phyloP scores from a whole-genome alignment of 2,113 vertebrate species.

The Bolborhynchus lineola region DNA sequence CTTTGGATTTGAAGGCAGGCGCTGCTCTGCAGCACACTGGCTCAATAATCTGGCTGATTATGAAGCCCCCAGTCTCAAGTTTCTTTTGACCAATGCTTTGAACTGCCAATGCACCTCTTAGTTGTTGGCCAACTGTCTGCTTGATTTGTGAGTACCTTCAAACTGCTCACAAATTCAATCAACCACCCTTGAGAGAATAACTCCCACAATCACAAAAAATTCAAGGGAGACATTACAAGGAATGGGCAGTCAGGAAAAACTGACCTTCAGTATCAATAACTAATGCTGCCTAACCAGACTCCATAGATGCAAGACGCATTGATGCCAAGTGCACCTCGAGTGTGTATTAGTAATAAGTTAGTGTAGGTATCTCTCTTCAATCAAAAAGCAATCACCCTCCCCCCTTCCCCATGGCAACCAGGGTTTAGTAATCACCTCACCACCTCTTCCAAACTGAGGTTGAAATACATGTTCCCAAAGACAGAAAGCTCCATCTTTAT shows the following conservation, averaged over 20 bases:
- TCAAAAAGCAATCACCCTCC: slow-evolving; percentile 55
- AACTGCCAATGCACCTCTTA: not conserved
- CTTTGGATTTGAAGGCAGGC: not conserved
- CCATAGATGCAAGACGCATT: not conserved
- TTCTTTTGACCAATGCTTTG: fast-evolving
- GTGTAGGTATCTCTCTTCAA: slow-evolving; percentile 34
- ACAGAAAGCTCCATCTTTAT: not conserved
- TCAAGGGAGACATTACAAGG: not conserved
- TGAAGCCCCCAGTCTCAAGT: not conserved
- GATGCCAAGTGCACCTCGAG: not conserved
- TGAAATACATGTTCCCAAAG: slow-evolving; percentile 1
- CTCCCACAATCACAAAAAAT: not conserved
- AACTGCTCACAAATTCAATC: not conserved
- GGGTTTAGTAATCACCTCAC: slow-evolving; percentile 46
- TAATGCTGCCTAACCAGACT: not conserved
- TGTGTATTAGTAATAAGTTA: slow-evolving; percentile 15
- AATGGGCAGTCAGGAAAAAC: not conserved
- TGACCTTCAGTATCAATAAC: slow-evolving; percentile 30
- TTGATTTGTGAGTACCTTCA: not conserved
- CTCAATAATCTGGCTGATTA: not conserved
- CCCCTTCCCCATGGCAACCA: slow-evolving; percentile 55
- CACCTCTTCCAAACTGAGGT: slow-evolving; percentile 28
- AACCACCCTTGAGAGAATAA: not conserved
- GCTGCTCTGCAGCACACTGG: not conserved
- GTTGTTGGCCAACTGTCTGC: not conserved